Base-by-base conservation (phyloP, 2,797 vertebrate species). In the Toxotes lorentzi region DNA sequence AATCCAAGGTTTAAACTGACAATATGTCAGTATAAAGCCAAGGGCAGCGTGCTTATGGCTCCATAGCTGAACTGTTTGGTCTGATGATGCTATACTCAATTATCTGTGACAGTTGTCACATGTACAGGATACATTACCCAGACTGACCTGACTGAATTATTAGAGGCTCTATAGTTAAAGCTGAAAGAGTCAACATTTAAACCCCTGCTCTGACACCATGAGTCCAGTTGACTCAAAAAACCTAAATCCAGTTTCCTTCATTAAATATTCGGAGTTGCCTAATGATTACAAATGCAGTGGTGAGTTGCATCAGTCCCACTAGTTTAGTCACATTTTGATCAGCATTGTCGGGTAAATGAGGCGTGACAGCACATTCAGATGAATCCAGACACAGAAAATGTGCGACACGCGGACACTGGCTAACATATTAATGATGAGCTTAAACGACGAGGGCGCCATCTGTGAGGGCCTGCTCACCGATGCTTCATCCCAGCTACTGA, bases 1-100 rank as follows among this genome's bases (percentile, higher is more conserved):
- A 78, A 40, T 72, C 78, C 84, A 84, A 51, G 21, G 4, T 41
- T 78, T 83, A 73, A 82, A 83, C 16, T 62, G 74, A 85, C 72
- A 66, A 27, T 70, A 70, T 73, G 73, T 30, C 27, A 30, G 27
- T 30, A 73, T 60, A 41, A 82, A 76, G 50, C 45, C 63, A 66
- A 69, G 73, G 76, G 53, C 56, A 60, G 71, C 6, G 53, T 27
- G 45, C 58, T 61, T 67, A 40, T 50, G 2, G 56, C 65, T 72
- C 35, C 17, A 17, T 38, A 23, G 62, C 60, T 61, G 63, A 16
- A 35, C 34, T 24, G 58, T 57, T 70, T 21, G 17, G 27, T 41
- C 38, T 51, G 19, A 64, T 56, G 24, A 43, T 32, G 9, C 73
- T 48, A 9, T 3, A 38, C 32, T 63, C 24, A 14, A 4, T 70